Conservation (phyloP, 2,113 vertebrate species). For the Corydoras maculifer region DNA sequence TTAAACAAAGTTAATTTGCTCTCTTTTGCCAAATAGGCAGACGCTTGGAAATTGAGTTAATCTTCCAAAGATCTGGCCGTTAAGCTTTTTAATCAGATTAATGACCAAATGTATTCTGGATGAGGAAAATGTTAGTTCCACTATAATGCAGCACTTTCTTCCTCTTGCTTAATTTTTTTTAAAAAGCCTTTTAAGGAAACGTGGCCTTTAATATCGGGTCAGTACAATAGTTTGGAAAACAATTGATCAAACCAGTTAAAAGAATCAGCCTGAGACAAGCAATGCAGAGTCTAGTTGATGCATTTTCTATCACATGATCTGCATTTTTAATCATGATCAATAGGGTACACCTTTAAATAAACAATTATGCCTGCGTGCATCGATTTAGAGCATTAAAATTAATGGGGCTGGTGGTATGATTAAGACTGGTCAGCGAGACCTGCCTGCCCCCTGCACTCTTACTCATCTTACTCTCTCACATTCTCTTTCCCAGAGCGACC, state of each 20-base stretch:
- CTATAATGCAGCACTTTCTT: neutral
- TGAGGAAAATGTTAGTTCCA: neutral
- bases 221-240: constrained; percentile 16
- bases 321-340: constrained; percentile 69
- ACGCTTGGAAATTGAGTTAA: neutral
- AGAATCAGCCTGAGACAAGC: constrained; percentile 24
- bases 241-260: constrained; percentile 52
- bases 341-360: constrained; percentile 69
- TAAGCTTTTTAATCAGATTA: constrained; percentile 19
- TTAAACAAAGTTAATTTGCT: constrained; percentile 20
- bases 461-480: constrained; percentile 23
- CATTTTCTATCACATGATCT: constrained; percentile 58
- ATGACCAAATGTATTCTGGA: constrained; percentile 12
- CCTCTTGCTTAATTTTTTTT: neutral
- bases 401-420: constrained; percentile 32
- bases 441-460: neutral
- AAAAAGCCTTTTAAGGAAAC: constrained; percentile 4
- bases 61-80: constrained; percentile 5
- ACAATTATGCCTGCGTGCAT: constrained; percentile 67
- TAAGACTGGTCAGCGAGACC: too few species aligned
- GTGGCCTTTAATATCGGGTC: constrained; percentile 9
- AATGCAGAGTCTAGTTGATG: constrained; percentile 50
- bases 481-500: constrained; percentile 74
- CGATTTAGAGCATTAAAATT: constrained; percentile 60
- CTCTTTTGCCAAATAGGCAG: neutral